These are phyloP conservation scores for western clawed frog (Xenopus tropicalis) DNA, from an alignment of 2,113 vertebrate species.

Conservation along the genomic window DNA sequence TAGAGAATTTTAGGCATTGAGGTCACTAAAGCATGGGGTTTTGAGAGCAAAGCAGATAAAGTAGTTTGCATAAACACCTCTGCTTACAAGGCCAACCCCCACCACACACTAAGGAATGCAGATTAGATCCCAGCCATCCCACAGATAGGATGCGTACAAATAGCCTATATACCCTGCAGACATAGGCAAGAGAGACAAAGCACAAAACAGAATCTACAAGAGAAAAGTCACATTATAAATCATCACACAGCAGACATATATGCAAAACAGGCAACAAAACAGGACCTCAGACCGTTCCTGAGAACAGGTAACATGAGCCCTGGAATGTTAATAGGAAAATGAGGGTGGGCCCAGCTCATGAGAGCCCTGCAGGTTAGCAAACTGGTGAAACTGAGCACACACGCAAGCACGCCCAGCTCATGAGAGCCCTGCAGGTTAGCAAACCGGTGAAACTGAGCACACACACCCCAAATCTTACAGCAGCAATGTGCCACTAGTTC, in stretches of 20 bases:
- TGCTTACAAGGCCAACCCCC: too few relatives aligned
- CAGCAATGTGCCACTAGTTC: not conserved
- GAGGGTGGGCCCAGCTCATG: not conserved
- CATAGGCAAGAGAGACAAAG: too few relatives aligned
- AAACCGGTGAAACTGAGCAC: not conserved
- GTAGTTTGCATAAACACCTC: too few relatives aligned
- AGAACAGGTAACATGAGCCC: constrained; percentile 21
- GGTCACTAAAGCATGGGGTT: too few relatives aligned
- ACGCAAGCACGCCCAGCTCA: not conserved
- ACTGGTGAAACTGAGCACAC: not conserved
- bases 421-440: not conserved
- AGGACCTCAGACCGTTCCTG: not conserved
- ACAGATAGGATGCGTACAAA: too few relatives aligned
- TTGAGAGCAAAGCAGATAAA: too few relatives aligned
- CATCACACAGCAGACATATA: constrained; percentile 15
- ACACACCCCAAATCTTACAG: not conserved
- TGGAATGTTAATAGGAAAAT: not conserved
- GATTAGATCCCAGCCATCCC: too few relatives aligned
- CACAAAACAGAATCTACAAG: too few relatives aligned
- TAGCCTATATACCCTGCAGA: too few relatives aligned
- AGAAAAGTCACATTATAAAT: not conserved
- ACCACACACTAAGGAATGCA: too few relatives aligned
- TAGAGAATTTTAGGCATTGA: too few relatives aligned
- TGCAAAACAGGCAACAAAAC: constrained; percentile 31
- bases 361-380: not conserved